These are phyloP conservation scores for Podargus strigoides DNA, from an alignment of 2,797 vertebrate genomes.

Conservation along the genomic window DNA sequence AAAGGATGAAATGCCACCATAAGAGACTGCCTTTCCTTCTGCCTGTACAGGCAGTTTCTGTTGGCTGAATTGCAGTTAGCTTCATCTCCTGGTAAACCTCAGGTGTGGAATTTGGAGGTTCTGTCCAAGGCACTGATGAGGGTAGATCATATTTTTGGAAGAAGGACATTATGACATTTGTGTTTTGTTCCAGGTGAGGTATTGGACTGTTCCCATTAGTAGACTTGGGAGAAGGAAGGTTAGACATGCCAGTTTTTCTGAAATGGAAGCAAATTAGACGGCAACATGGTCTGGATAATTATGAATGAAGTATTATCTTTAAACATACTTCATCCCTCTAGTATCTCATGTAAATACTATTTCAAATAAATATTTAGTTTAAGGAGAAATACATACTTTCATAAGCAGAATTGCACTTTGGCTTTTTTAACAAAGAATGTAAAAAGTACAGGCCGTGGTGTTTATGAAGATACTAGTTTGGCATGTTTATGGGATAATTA, in stretches of 20 bases:
- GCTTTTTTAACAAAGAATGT: not conserved
- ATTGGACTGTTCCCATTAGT: not conserved
- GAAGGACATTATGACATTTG: not conserved
- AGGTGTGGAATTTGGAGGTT: not conserved
- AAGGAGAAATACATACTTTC: not conserved
- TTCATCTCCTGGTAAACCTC: not conserved
- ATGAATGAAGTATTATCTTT: not conserved
- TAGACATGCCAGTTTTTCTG: not conserved
- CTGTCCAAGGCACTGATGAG: not conserved
- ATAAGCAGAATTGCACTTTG: not conserved
- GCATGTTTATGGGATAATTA: not conserved
- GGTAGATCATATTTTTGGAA: not conserved
- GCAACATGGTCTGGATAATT: accelerated
- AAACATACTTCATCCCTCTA: not conserved
- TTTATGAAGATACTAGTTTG: not conserved
- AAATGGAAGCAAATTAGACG: not conserved
- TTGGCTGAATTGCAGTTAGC: not conserved
- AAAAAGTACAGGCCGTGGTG: not conserved
- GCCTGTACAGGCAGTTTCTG: not conserved
- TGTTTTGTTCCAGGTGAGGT: not conserved
- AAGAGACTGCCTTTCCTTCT: not conserved
- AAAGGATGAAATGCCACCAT: not conserved
- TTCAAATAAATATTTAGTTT: not conserved
- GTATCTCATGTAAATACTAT: not conserved
- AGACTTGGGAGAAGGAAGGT: not conserved